Evolutionary conservation across 2,888 invertebrate genomes (phyloP), one percentile per base, ranked within the genome.

Genomic region (Tyria jacobaeae): DNA sequence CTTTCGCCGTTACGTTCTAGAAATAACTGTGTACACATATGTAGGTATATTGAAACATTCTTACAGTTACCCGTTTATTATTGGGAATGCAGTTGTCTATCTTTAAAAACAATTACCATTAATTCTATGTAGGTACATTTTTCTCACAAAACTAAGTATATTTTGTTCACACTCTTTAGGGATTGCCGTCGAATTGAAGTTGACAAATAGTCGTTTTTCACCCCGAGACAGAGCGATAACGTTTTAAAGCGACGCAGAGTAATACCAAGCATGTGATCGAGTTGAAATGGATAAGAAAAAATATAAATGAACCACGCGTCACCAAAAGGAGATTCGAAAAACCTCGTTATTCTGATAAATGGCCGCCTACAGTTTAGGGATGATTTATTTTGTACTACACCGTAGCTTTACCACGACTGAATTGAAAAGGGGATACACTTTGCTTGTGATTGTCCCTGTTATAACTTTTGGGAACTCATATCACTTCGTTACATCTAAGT

Each of bases 291-390:
- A 89, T 91, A 89, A 91, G 90, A 90, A 89, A 83, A 91, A 89
- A 90, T 89, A 91, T 89, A 91, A 91, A 92, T 92, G 92, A 91
- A 90, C 89, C 88, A 79, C 84, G 86, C 86, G 91, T 89, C 91
- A 89, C 90, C 87, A 83, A 89, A 87, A 88, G 83, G 89, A 90
- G 90, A 91, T 91, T 91, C 88, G 87, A 86, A 87, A 90, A 90
- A 89, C 87, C 89, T 92, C 92, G 87, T 92, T 92, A 90, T 89
- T 85, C 90, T 90, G 89, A 92, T 91, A 91, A 91, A 92, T 90
- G 89, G 88, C 84, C 82, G 72, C 81, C 83, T 84, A 82, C 85
- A 87, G 85, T 89, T 85, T 76, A 88, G 87, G 61, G 39, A 59
- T 59, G 58, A 63, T 63, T 63, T 63, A 63, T 57, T 49, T 57